phyloP scores from a whole-genome alignment of 2,113 vertebrate genomes.

The Aspiorhynchus laticeps region DNA sequence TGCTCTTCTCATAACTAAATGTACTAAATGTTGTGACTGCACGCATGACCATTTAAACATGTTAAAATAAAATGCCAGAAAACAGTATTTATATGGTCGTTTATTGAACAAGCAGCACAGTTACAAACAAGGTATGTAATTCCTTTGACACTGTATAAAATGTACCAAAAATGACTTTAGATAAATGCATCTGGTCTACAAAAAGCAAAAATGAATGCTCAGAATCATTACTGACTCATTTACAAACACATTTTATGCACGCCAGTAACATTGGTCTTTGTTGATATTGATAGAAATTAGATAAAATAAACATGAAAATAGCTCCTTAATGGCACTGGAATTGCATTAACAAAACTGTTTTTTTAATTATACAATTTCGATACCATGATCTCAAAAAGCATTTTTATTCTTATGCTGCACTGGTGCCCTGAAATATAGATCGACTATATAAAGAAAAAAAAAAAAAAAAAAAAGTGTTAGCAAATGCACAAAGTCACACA shows the following conservation, averaged over 20 bases:
- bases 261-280: background rate
- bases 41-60: background rate
- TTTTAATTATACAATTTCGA: background rate
- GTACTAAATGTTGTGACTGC: background rate
- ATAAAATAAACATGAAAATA: background rate
- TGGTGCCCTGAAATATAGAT: background rate
- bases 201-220: slow-evolving; percentile 8
- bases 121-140: slow-evolving; percentile 11
- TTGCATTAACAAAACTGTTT: background rate
- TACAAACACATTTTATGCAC: background rate
- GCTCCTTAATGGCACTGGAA: background rate
- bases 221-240: background rate
- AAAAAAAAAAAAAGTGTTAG: background rate
- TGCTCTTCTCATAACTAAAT: background rate
- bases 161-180: slow-evolving; percentile 23
- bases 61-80: background rate
- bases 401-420: background rate
- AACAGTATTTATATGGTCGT: background rate
- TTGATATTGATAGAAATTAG: background rate
- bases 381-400: background rate
- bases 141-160: slow-evolving; percentile 34
- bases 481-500: background rate
- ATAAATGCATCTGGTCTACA: background rate
- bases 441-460: background rate
- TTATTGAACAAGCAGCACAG: slow-evolving; percentile 44